A percentile compares a stretch with the other conserved stretches of the same genome.
Evolutionary conservation across 1,140 invertebrate genomes (phyloP).

Genomic region (Drosophila mauritiana): DNA sequence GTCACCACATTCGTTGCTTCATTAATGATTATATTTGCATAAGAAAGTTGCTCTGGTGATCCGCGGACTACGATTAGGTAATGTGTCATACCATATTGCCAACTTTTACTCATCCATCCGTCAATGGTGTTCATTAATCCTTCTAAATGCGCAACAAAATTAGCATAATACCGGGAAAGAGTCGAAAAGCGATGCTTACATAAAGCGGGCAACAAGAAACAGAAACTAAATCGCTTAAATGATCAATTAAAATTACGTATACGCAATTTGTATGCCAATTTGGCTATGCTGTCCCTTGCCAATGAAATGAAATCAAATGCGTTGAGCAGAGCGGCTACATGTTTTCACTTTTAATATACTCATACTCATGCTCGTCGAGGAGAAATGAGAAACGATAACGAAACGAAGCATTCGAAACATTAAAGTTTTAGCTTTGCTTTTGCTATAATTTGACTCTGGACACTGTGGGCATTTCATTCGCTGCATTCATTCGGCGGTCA

Average conservation of each 20-base stretch:
- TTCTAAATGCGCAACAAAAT: slow-evolving; percentile 52
- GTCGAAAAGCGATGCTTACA: slow-evolving; percentile 45
- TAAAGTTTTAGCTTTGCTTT: slow-evolving; percentile 72
- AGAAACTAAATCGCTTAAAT: slow-evolving; percentile 63
- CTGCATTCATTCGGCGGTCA: slow-evolving; percentile 42
- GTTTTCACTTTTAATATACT: slow-evolving; percentile 79
- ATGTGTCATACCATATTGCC: slow-evolving; percentile 21
- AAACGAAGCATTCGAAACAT: slow-evolving; percentile 77
- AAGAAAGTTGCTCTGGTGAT: slow-evolving; percentile 15
- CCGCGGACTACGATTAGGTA: slow-evolving; percentile 30
- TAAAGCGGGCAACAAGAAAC: slow-evolving; percentile 52
- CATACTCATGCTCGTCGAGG: slow-evolving; percentile 18
- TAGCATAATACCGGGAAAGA: slow-evolving; percentile 40
- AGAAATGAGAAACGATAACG: slow-evolving; percentile 64
- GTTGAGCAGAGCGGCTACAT: slow-evolving; percentile 54
- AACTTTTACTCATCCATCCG: slow-evolving; percentile 46
- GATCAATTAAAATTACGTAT: slow-evolving; percentile 79
- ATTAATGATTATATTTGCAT: background rate
- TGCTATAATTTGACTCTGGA: slow-evolving; percentile 74
- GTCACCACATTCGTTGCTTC: background rate
- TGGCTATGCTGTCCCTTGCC: slow-evolving; percentile 46
- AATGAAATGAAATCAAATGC: slow-evolving; percentile 63
- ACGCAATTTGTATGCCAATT: slow-evolving; percentile 68
- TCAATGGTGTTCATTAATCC: slow-evolving; percentile 41
- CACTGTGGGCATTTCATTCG: slow-evolving; percentile 42